Evolutionary conservation across 1,140 invertebrate species (phyloP), one percentile per base, ranked within the genome.

Genomic region (Colletes latitarsis): DNA sequence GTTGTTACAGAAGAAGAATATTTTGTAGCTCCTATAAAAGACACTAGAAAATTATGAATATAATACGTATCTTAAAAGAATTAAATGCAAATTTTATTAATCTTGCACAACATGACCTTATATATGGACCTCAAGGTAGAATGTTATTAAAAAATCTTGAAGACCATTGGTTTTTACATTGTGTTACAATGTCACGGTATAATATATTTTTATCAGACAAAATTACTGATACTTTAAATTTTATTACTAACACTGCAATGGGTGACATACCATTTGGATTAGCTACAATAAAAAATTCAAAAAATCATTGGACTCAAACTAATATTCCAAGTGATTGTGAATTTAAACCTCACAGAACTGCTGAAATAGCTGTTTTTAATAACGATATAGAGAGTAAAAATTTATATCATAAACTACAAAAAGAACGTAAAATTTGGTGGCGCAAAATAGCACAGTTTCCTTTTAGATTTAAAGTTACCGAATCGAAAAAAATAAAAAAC

Each of bases 21-120:
- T 92, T 98, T 98, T 94, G 95, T 98, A 15, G 97, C 97, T 39
- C 98, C 98, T 39, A 95, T 96, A 21, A 97, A 97, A 92, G 96
- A 96, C 87, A 95, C 96, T 3, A 91, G 96, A 57, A 94, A 95
- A 88, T 84, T 86, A 92, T 92, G 90, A 94, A 67, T 88, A 93
- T 82, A 41, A 5, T 3, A 21, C 6, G 49, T 10, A 21, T 70
- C 14, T 53, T 93, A 41, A 88, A 90, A 68, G 57, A 78, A 6
- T 10, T 92, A 12, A 87, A 87, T 71, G 53, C 85, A 41, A 79
- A 77, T 14, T 92, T 92, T 78, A 69, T 93, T 39, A 89, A 64
- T 19, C 12, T 92, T 55, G 86, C 87, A 41, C 87, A 92, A 41
- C 82, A 87, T 63, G 88, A 89, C 19, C 91, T 94, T 70, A 86